Evolutionary conservation across 2,797 vertebrate genomes (phyloP), one percentile per base, ranked within the genome.

Genomic region (Platalea minor): DNA sequence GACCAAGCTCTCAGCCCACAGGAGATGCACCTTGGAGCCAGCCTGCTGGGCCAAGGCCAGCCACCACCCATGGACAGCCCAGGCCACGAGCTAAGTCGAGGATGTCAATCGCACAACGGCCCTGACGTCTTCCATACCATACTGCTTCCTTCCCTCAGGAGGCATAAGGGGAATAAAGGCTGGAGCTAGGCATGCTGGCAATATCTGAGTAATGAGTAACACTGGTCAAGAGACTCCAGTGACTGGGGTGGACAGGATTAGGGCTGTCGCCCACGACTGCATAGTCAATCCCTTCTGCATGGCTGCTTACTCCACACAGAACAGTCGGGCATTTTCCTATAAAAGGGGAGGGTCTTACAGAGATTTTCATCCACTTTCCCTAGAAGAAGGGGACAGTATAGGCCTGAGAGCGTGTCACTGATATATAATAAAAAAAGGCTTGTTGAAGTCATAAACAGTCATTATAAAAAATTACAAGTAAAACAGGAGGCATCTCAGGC

Each of bases 61-160:
- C 16, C 35, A 37, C 31, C 15, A 56, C 10, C 51, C 37, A 1
- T 4, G 50, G n/a, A 12, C 18, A 48, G 18, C 6, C 39, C 0
- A 0, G 35, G 24, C 39, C 43, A 33, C 2, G 17, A 70, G 33
- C n/a, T 45, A 33, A 20, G 24, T 3, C 26, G 25, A 84, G 33
- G 17, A 54, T 0, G 8, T 7, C 11, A 1, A 69, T 29, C 6
- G 4, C 14, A 21, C 9, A 48, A 39, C 0, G 1, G 39, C 13
- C 9, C 21, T 19, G 54, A 46, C 0, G 0, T 45, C 35, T 33
- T 45, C 68, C 50, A 16, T 33, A 28, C 10, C 63, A 33, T 17
- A 4, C 41, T 11, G 37, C 31, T 80, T 46, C 43, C 23, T 14
- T 43, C 31, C 51, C 54, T 67, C 31, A 25, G 70, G 33, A 61